Conservation (phyloP, 1,140 invertebrate species). For the Philotrypesis tridentata region DNA sequence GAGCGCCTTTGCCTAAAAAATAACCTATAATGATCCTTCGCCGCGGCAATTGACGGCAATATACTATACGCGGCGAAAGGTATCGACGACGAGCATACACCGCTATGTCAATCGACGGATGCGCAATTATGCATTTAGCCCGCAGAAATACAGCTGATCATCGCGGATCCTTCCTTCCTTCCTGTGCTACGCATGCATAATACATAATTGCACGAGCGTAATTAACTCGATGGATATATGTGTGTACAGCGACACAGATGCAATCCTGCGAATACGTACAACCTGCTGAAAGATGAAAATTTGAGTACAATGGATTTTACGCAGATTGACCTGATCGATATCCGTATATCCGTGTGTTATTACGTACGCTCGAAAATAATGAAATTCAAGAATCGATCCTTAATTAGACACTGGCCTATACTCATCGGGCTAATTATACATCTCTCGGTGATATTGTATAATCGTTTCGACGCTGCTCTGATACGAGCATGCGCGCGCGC, state of each 20-base stretch:
- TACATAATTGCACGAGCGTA: background rate
- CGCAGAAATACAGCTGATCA: constrained; percentile 18
- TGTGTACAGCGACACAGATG: no score
- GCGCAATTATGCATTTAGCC: constrained; percentile 20
- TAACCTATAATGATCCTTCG: background rate
- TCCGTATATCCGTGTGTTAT: no score
- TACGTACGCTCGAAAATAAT: no score
- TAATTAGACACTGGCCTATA: background rate
- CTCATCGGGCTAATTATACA: no score
- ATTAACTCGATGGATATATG: background rate
- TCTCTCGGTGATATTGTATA: background rate
- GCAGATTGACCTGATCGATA: no score
- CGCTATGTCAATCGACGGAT: background rate
- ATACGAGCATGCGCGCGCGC: no score
- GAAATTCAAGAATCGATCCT: background rate
- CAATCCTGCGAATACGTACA: no score
- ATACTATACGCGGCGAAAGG: background rate
- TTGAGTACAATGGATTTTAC: background rate
- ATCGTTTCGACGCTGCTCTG: no score
- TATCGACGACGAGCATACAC: background rate
- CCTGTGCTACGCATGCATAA: no score
- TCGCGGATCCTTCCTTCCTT: background rate
- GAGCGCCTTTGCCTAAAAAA: background rate
- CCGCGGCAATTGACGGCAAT: background rate
- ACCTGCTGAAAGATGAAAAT: background rate